These are phyloP conservation scores for Pseudois nayaur DNA, from an alignment of 2,113 vertebrate genomes.

Conservation along the genomic window DNA sequence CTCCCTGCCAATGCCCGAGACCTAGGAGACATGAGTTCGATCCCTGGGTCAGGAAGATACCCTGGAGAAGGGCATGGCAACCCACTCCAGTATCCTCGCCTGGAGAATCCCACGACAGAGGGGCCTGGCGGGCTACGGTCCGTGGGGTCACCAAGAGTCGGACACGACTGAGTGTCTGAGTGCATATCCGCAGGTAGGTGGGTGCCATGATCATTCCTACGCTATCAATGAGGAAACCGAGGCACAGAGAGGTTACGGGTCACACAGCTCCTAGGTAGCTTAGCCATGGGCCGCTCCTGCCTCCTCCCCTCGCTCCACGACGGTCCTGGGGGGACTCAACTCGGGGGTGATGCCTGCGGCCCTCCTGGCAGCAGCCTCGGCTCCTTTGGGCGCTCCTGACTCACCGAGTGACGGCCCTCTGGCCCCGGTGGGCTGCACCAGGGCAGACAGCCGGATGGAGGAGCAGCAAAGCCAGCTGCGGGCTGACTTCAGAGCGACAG, in stretches of 20 bases:
- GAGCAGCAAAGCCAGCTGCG: too few relatives aligned
- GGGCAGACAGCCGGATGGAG: background rate
- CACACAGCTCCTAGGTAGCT: background rate
- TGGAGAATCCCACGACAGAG: background rate
- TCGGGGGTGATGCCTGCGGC: background rate
- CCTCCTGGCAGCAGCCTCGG: background rate
- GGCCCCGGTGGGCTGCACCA: background rate
- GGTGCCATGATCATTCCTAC: background rate
- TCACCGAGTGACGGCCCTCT: background rate
- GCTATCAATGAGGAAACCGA: background rate
- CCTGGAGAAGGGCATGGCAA: background rate
- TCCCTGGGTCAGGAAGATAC: background rate
- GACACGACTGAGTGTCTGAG: background rate
- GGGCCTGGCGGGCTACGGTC: background rate
- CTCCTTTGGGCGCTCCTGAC: background rate
- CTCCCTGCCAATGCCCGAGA: background rate
- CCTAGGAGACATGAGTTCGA: background rate
- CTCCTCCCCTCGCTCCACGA: background rate
- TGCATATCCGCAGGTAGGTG: background rate
- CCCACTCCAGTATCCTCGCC: background rate
- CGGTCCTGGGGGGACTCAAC: background rate
- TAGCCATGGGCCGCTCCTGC: background rate
- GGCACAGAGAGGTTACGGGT: background rate
- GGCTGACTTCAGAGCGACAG: background rate
- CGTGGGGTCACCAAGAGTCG: background rate